Conservation (phyloP, 1,140 invertebrate species). For the Drepana arcuata region DNA sequence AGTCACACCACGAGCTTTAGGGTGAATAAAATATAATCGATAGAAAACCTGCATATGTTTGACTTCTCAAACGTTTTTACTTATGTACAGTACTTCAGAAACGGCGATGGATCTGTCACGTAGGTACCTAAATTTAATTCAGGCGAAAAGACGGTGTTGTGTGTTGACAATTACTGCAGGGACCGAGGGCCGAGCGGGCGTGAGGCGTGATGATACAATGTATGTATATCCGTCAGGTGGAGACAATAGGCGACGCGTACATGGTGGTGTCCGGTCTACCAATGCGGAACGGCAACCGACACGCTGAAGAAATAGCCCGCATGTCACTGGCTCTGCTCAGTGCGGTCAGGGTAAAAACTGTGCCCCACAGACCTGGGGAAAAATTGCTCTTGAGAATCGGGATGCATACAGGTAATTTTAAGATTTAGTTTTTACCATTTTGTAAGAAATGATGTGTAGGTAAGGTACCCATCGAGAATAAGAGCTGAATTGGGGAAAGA, state of each 20-base stretch:
- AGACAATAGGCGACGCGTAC: slow-evolving; percentile 98
- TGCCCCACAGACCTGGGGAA: slow-evolving; percentile 89
- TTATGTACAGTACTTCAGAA: background rate
- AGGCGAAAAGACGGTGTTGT: background rate
- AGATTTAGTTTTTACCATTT: no score
- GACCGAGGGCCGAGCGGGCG: no score
- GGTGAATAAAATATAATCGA: no score
- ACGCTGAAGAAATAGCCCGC: slow-evolving; percentile 92
- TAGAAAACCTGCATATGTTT: background rate
- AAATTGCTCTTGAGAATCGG: slow-evolving; percentile 94
- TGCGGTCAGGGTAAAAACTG: slow-evolving; percentile 90
- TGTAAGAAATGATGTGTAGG: no score
- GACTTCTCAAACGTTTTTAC: background rate
- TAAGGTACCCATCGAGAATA: no score
- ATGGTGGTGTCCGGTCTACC: slow-evolving; percentile 95
- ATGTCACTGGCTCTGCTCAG: slow-evolving; percentile 91
- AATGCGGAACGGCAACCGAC: slow-evolving; percentile 87
- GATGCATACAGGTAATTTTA: slow-evolving; percentile 91
- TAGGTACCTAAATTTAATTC: background rate
- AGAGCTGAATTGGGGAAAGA: no score
- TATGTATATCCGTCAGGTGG: slow-evolving; percentile 77
- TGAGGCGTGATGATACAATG: background rate
- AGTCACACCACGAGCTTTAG: no score
- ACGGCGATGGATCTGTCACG: background rate
- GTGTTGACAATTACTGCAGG: no score